Evolutionary conservation across 2,113 vertebrate genomes (phyloP), one percentile per base, ranked within the genome.

Genomic region (Chaenogobius annularis): DNA sequence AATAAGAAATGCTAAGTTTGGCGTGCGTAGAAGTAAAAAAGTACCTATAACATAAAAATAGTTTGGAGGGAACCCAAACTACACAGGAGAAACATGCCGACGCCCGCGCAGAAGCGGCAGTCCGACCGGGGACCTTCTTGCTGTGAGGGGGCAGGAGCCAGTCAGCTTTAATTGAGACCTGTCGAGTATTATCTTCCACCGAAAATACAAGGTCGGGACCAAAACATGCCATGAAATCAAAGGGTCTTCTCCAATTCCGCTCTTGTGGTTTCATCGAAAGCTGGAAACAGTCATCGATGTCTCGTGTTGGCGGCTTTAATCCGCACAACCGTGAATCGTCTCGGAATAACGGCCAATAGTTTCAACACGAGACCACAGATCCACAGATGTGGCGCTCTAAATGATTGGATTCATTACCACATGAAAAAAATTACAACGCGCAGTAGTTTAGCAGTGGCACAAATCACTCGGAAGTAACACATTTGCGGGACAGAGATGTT

Each of bases 401-500:
- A 35, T 31, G 8, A 61, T 31, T 61, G 58, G 26, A 35, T 35
- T 31, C 35, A 31, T 58, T 12, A 58, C 58, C 14, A 61, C 61
- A 63, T 63, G 31, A 63, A 63, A 63, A 35, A 15, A 15, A 40
- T 37, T 11, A 19, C 1, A 17, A 31, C 10, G 35, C 23, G 35
- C 20, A 61, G 17, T n/a, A 19, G 61, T 37, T n/a, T 63, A 19
- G 61, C 8, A 35, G 58, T 43, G n/a, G 35, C 61, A n/a, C n/a
- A 63, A n/a, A 63, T 63, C 31, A 9, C 4, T 40, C 19, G n/a
- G 43, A 63, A 10, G 31, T n/a, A 19, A 63, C 61, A 37, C n/a
- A 19, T 63, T 40, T 19, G 61, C 19, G 61, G 61, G 43, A 63
- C 61, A 63, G 40, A 63, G 61, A 19, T 35, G 6, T 63, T 63